These are phyloP conservation scores for Pollenia griseotomentosa DNA, from an alignment of 2,888 invertebrate species.

Conservation along the genomic window DNA sequence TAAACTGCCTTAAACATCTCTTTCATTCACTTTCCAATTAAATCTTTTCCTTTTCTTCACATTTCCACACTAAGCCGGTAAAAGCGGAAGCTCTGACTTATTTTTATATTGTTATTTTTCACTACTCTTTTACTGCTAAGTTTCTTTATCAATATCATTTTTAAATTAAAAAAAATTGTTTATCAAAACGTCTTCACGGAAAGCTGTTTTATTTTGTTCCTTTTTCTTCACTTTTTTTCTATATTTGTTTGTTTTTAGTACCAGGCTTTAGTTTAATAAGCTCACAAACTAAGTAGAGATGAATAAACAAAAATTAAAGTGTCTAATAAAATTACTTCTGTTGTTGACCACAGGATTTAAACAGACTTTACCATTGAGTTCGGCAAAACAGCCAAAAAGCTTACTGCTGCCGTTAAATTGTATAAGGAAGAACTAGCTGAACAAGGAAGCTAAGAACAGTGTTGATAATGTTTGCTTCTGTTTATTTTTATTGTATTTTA, in stretches of 20 bases:
- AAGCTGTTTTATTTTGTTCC: slow-evolving; percentile 31
- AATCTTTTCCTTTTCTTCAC: slow-evolving; percentile 63
- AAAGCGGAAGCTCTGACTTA: slow-evolving; percentile 16
- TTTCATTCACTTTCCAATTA: slow-evolving; percentile 21
- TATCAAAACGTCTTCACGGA: slow-evolving; percentile 31
- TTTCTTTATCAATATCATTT: slow-evolving; percentile 20
- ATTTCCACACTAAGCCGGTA: slow-evolving; percentile 41
- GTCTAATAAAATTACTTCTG: slow-evolving; percentile 61
- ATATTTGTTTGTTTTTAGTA: background rate
- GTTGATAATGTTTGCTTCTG: background rate
- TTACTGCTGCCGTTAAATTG: background rate
- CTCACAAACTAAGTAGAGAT: slow-evolving; percentile 17
- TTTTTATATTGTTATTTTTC: background rate
- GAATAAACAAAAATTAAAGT: slow-evolving; percentile 1
- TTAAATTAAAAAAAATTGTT: slow-evolving; percentile 19
- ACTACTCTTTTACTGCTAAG: background rate
- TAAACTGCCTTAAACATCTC: slow-evolving; percentile 40
- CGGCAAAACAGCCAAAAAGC: slow-evolving; percentile 15
- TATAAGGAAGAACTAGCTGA: background rate
- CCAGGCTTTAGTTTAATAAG: slow-evolving; percentile 51
- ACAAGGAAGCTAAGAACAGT: background rate
- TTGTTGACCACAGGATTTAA: slow-evolving; percentile 69
- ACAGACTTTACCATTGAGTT: slow-evolving; percentile 50
- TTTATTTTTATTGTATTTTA: slow-evolving; percentile 7
- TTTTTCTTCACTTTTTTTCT: slow-evolving; percentile 5